Evolutionary conservation across 2,888 invertebrate species (phyloP).

Genomic region (Dasypogon diadema): DNA sequence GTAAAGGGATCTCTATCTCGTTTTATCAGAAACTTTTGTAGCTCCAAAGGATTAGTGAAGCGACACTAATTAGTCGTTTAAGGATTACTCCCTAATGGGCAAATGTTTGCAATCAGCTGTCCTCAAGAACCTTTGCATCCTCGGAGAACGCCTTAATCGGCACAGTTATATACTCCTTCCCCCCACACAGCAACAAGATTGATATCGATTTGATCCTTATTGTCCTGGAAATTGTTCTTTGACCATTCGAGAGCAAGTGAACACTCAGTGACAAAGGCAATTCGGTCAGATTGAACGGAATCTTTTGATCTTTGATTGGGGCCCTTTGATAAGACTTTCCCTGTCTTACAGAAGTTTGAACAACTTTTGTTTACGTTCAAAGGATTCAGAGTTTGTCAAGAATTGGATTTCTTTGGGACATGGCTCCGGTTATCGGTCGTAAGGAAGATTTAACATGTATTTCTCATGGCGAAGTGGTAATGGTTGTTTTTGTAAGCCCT

Average conservation of each 20-base stretch:
- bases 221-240: slow-evolving; percentile 30
- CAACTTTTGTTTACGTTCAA: background rate
- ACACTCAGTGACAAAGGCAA: slow-evolving; percentile 37
- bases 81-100: slow-evolving; percentile 39
- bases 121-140: background rate
- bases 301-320: slow-evolving; percentile 35
- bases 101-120: slow-evolving; percentile 37
- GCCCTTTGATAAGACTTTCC: slow-evolving; percentile 20
- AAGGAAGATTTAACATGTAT: background rate
- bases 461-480: background rate
- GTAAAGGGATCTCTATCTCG: slow-evolving; percentile 31
- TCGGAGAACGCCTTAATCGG: background rate
- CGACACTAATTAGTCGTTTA: slow-evolving; percentile 48
- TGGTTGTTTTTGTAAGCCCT: background rate
- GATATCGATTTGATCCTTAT: slow-evolving; percentile 48
- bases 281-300: slow-evolving; percentile 23
- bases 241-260: slow-evolving; percentile 30
- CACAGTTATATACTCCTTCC: slow-evolving; percentile 1
- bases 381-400: slow-evolving; percentile 9
- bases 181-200: slow-evolving; percentile 6
- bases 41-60: slow-evolving; percentile 47
- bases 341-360: background rate
- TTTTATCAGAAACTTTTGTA: slow-evolving; percentile 45
- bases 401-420: background rate
- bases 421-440: too few species aligned